A percentile compares a stretch with the other conserved stretches of the same genome.
These are phyloP conservation scores for Pogonognathellus flavescens DNA, from an alignment of 1,140 invertebrate genomes.

Conservation along the genomic window DNA sequence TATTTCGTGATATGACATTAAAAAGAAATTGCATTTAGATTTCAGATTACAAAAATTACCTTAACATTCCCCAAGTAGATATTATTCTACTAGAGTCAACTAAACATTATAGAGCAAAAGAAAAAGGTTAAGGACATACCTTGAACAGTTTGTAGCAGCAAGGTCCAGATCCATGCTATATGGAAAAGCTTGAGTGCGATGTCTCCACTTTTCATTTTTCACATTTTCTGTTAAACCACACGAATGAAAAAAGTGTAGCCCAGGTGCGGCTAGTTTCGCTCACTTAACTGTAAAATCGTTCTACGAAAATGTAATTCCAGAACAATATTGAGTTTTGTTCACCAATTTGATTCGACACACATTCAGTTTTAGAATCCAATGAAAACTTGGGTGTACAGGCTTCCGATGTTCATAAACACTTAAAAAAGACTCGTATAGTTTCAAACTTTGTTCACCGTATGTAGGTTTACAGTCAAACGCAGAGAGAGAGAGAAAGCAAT, in stretches of 20 bases:
- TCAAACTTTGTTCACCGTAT: too few species aligned
- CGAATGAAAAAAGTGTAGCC: conserved; percentile 23
- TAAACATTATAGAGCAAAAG: not conserved
- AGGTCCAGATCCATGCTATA: conserved; percentile 42
- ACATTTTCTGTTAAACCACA: conserved; percentile 51
- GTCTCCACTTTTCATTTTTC: conserved; percentile 57
- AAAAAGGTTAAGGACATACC: conserved; percentile 17
- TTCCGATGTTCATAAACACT: too few species aligned
- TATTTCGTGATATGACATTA: too few species aligned
- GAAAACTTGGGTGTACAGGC: not conserved
- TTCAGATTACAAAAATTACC: too few species aligned
- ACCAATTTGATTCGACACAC: too few species aligned
- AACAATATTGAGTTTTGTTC: too few species aligned
- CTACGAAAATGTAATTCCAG: not conserved
- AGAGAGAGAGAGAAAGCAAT: conserved; percentile 20
- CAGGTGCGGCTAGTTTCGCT: not conserved
- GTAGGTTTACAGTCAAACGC: too few species aligned
- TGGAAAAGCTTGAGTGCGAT: conserved; percentile 50
- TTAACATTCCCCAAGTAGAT: too few species aligned
- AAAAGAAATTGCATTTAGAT: too few species aligned
- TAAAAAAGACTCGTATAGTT: too few species aligned
- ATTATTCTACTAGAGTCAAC: too few species aligned
- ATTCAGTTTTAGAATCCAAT: not conserved
- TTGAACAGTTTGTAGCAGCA: not conserved
- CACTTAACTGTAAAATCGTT: not conserved